Base-by-base conservation (phyloP, 2,797 vertebrate species). In the Enteromius mattozi region DNA sequence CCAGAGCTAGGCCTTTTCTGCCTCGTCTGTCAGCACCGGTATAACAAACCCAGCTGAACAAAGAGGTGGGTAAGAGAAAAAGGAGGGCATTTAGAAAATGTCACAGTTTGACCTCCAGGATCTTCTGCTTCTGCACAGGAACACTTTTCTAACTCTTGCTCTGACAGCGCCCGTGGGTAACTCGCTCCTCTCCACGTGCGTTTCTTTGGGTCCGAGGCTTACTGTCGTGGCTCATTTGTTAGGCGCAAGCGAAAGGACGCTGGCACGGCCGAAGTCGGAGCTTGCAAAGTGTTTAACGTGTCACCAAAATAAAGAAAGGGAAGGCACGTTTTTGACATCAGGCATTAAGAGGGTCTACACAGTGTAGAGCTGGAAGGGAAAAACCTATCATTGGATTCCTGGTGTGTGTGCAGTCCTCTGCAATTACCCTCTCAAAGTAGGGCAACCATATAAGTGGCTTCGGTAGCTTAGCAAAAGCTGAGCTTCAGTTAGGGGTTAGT, bases 401-500 rank as follows among this genome's bases (percentile, higher is more conserved):
- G 94, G 93, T 92, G 91, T 93, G 93, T 92, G 93, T 93, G 93
- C 92, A 89, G 93, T 96, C 95, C 93, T 92, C 93, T 92, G 94
- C 92, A 94, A 90, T 93, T 93, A 91, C 93, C 92, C 89, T 81
- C 92, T 94, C 92, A 95, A 94, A 93, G 92, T 92, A 93, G 93
- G 94, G 93, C 92, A 94, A 93, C 93, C 93, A 90, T 94, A 92
- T 93, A 94, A 92, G 94, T 93, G 93, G 92, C 94, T 93, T 94
- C 92, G 93, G 95, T 94, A 94, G 93, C 93, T 94, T 94, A 95
- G 94, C 93, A 95, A 95, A 94, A 94, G 92, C 94, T 94, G 94
- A 94, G 94, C 94, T 95, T 95, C 94, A 93, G 94, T 95, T 95
- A 96, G 92, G 83, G 94, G 92, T 96, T 95, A 96, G 94, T 95